A percentile compares a stretch with the other conserved stretches of the same genome.
Conservation (phyloP, 2,888 invertebrate species). For the Pycnomerus fuliginosus region DNA sequence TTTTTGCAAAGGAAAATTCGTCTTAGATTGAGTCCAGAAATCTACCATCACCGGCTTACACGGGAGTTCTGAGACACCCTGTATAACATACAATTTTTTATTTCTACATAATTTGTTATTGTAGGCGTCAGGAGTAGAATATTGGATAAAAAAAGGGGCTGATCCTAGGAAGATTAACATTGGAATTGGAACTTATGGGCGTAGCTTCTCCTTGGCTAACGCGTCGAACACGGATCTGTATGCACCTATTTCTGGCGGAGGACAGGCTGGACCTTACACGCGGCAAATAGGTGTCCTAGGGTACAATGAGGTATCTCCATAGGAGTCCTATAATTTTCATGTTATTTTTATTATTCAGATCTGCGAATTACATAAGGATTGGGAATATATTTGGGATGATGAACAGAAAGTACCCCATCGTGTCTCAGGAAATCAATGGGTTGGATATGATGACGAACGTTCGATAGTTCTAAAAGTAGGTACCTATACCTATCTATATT, state of each 20-base stretch:
- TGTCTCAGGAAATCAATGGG: constrained; percentile 59
- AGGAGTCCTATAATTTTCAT: too few relatives aligned
- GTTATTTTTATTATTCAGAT: constrained; percentile 28
- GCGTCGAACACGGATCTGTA: constrained; percentile 54
- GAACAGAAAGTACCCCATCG: constrained; percentile 58
- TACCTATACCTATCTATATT: too few relatives aligned
- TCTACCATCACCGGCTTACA: too few relatives aligned
- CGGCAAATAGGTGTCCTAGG: constrained; percentile 64
- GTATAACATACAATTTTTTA: too few relatives aligned
- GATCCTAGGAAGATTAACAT: constrained; percentile 64
- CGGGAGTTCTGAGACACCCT: too few relatives aligned
- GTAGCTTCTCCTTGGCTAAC: constrained; percentile 62
- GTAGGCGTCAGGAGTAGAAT: constrained; percentile 53
- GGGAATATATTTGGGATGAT: constrained; percentile 41
- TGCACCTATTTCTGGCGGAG: constrained; percentile 60
- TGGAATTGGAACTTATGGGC: constrained; percentile 72
- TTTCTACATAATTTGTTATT: too few relatives aligned
- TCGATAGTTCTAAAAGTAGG: constrained; percentile 57
- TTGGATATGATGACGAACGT: constrained; percentile 62
- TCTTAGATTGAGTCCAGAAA: too few relatives aligned
- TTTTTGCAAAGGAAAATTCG: too few relatives aligned
- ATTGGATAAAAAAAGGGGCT: constrained; percentile 60
- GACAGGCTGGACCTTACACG: constrained; percentile 65
- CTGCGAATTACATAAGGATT: constrained; percentile 25
- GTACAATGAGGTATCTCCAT: constrained; percentile 72